phyloP scores from a whole-genome alignment of 2,797 vertebrate species.

The Semotilus atromaculatus region DNA sequence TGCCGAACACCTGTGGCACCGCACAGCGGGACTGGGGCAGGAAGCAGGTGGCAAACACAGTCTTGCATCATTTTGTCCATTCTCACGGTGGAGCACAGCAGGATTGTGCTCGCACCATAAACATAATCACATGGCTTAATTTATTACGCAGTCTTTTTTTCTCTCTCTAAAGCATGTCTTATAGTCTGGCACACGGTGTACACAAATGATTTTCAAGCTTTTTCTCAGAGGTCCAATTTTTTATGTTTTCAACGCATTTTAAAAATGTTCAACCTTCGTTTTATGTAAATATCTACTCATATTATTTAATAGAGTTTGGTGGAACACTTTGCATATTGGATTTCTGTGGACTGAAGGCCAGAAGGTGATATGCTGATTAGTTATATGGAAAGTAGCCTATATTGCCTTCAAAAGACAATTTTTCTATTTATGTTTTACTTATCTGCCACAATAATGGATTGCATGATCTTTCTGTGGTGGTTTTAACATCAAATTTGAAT shows the following conservation, averaged over 20 bases:
- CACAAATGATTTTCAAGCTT: neutral
- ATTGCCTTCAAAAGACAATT: neutral
- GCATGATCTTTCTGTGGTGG: neutral
- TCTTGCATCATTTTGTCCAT: constrained; percentile 41
- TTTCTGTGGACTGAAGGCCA: neutral
- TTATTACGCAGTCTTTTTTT: neutral
- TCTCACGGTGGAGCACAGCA: constrained; percentile 51
- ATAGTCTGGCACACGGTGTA: neutral
- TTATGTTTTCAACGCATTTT: neutral
- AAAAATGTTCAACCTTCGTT: neutral
- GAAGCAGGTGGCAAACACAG: constrained; percentile 53
- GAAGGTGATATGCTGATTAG: neutral
- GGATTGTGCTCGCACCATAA: constrained; percentile 33
- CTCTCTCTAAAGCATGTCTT: neutral
- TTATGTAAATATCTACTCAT: neutral
- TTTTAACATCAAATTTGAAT: neutral
- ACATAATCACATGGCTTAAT: constrained; percentile 19
- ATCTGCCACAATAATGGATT: neutral
- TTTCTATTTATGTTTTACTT: neutral
- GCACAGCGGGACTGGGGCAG: constrained; percentile 20
- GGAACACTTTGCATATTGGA: neutral
- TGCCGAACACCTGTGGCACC: constrained; percentile 46
- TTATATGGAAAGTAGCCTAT: neutral
- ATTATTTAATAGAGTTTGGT: neutral
- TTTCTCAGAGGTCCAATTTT: neutral